Conservation (phyloP, 2,113 vertebrate species). For the Arvicanthis niloticus region DNA sequence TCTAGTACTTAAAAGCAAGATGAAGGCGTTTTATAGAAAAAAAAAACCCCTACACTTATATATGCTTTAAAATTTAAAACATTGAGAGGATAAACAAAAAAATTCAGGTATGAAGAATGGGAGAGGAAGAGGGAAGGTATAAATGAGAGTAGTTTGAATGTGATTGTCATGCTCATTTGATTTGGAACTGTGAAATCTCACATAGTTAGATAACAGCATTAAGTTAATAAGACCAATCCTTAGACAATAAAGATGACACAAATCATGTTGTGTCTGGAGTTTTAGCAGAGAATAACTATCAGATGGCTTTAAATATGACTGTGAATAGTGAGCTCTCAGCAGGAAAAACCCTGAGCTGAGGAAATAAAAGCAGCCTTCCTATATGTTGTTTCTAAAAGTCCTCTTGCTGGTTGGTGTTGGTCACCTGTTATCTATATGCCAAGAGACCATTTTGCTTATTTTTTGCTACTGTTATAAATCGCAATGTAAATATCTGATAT, state of each 20-base stretch:
- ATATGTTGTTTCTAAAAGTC: background rate
- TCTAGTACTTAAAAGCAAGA: background rate
- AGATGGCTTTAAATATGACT: background rate
- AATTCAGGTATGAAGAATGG: background rate
- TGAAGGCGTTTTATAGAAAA: background rate
- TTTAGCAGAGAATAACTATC: background rate
- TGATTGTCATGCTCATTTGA: background rate
- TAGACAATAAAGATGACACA: background rate
- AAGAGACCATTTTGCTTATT: background rate
- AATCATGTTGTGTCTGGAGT: background rate
- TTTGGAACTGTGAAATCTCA: conserved; percentile 28
- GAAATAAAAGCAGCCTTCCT: background rate
- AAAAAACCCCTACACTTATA: background rate
- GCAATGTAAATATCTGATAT: too few relatives aligned
- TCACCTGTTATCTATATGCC: too few relatives aligned
- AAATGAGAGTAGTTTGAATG: conserved; percentile 7
- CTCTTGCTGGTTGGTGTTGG: background rate
- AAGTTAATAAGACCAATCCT: background rate
- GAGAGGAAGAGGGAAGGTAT: background rate
- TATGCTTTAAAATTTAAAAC: background rate
- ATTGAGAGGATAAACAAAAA: background rate
- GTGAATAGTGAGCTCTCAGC: background rate
- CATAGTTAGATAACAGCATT: background rate
- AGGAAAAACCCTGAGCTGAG: too few relatives aligned
- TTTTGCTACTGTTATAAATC: too few relatives aligned